Percentiles rank a stretch among this genome's conserved stretches.
Evolutionary conservation across 2,113 vertebrate species (phyloP).

Genomic region (Otus sunia): DNA sequence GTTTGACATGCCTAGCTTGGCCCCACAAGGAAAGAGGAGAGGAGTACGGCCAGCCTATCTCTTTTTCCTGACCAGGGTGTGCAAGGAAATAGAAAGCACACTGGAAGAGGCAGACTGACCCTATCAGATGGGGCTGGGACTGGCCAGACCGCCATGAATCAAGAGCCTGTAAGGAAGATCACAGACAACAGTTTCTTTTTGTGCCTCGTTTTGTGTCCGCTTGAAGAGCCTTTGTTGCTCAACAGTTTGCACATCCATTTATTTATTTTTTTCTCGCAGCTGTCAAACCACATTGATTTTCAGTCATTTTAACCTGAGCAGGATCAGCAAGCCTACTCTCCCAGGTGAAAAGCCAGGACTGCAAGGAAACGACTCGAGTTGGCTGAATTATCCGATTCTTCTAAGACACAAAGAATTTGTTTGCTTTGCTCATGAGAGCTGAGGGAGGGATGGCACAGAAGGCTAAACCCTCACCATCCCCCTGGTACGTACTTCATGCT

Average conservation of each 20-base stretch:
- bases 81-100: fast-evolving
- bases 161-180: background rate
- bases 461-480: slow-evolving; percentile 35
- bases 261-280: background rate
- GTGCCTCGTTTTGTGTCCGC: background rate
- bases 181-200: background rate
- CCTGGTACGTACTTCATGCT: background rate
- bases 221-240: background rate
- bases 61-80: background rate
- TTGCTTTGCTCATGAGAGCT: slow-evolving; percentile 41
- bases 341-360: slow-evolving; percentile 63
- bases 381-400: slow-evolving; percentile 30
- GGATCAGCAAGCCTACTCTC: slow-evolving; percentile 55
- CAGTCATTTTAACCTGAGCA: slow-evolving; percentile 66
- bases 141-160: background rate
- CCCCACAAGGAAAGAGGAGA: background rate
- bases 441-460: slow-evolving; percentile 44
- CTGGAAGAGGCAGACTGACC: background rate
- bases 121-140: background rate
- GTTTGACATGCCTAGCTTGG: background rate
- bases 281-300: slow-evolving; percentile 76
- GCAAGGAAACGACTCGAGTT: background rate
- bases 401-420: slow-evolving; percentile 24
- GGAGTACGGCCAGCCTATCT: fast-evolving
- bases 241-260: background rate